phyloP scores from a whole-genome alignment of 2,113 vertebrate genomes.

The Chlamydotis undulata region DNA sequence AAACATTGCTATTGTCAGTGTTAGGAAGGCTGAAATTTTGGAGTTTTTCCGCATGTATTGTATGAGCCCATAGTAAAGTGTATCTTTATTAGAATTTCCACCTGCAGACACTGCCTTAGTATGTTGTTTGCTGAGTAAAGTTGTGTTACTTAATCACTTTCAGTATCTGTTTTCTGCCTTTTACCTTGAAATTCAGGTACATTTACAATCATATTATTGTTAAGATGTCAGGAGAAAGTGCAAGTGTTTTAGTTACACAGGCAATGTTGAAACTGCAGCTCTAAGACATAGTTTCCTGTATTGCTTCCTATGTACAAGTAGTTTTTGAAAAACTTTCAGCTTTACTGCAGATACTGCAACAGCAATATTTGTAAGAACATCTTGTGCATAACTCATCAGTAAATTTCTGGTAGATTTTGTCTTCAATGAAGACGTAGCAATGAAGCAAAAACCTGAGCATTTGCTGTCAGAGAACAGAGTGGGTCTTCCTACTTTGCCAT shows the following conservation, averaged over 20 bases:
- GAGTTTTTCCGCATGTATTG: not conserved
- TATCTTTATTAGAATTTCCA: not conserved
- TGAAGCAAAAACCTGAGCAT: not conserved
- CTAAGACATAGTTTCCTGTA: not conserved
- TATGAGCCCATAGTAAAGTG: not conserved
- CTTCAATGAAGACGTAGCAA: not conserved
- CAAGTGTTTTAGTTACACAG: not conserved
- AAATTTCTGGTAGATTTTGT: not conserved
- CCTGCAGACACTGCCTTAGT: not conserved
- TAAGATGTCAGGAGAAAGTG: not conserved
- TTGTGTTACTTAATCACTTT: not conserved
- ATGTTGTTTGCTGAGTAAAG: not conserved
- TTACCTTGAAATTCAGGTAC: not conserved
- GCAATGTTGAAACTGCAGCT: not conserved
- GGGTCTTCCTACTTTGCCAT: not conserved
- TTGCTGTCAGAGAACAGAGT: not conserved
- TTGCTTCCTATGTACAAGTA: not conserved
- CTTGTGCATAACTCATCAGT: not conserved
- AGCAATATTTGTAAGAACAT: not conserved
- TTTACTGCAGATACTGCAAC: not conserved
- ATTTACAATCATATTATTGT: not conserved
- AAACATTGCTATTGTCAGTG: not conserved
- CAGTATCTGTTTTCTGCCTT: not conserved
- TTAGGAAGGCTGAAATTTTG: not conserved
- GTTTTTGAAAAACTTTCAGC: not conserved